phyloP scores from a whole-genome alignment of 2,113 vertebrate species.

The Oryctolagus cuniculus region DNA sequence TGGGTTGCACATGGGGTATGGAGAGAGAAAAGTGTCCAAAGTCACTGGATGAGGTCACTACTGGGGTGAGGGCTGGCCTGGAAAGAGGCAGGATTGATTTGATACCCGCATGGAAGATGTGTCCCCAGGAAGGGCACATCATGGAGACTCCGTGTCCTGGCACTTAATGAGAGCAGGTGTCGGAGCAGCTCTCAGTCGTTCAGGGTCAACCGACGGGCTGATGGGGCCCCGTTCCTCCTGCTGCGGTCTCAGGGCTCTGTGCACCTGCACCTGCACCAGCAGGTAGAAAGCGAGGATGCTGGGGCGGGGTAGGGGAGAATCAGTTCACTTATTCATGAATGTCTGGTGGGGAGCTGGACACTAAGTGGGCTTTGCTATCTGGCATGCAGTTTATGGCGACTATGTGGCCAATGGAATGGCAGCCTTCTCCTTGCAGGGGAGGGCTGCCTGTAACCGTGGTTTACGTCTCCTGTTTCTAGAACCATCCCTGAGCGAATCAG shows the following conservation, averaged over 20 bases:
- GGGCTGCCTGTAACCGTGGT: conserved; percentile 31
- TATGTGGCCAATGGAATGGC: neutral
- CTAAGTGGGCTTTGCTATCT: neutral
- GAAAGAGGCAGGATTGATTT: neutral
- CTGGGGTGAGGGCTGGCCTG: neutral
- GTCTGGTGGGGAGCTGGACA: neutral
- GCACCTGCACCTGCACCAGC: neutral
- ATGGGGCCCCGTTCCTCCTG: neutral
- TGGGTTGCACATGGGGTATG: neutral
- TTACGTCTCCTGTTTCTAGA: conserved; percentile 26
- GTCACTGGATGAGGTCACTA: neutral
- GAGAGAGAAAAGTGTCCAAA: neutral
- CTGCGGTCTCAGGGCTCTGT: neutral
- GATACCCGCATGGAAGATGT: neutral
- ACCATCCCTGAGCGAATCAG: conserved; percentile 58
- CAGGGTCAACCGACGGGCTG: neutral
- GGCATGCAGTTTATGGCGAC: neutral
- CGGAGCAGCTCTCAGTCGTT: neutral
- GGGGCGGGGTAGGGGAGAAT: too few relatives aligned
- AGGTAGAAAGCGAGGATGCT: neutral
- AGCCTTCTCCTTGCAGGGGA: neutral
- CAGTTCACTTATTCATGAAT: neutral
- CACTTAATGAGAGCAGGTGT: conserved; percentile 28
- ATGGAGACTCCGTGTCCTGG: neutral
- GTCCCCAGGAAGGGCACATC: neutral